These are phyloP conservation scores for Hypsopygia costalis DNA, from an alignment of 2,888 invertebrate genomes.

Conservation along the genomic window DNA sequence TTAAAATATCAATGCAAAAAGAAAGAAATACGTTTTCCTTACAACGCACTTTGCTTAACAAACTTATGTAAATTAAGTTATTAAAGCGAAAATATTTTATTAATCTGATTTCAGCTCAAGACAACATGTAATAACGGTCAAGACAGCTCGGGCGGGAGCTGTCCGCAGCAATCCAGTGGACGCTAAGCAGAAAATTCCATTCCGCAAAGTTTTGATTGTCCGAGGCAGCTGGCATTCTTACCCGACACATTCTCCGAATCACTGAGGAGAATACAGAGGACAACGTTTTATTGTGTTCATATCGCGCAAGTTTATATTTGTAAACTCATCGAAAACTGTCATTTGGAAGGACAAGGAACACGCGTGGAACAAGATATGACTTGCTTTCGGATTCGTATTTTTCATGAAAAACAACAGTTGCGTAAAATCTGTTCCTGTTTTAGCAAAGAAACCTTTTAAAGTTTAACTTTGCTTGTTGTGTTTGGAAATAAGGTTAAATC, in stretches of 20 bases:
- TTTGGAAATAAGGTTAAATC: too few species aligned
- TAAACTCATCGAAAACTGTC: constrained; percentile 56
- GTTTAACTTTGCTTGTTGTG: too few species aligned
- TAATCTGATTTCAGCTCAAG: not conserved
- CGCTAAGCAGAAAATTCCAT: constrained; percentile 76
- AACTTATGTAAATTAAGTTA: too few species aligned
- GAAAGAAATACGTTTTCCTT: too few species aligned
- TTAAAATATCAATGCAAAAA: too few species aligned
- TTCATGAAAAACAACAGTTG: not conserved
- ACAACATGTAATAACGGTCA: constrained; percentile 4
- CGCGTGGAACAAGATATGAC: not conserved
- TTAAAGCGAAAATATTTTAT: constrained; percentile 2
- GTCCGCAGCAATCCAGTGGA: constrained; percentile 49
- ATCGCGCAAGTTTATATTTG: constrained; percentile 52
- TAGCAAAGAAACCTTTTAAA: too few species aligned
- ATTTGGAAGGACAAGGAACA: constrained; percentile 31
- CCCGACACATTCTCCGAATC: constrained; percentile 64
- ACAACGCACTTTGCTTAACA: too few species aligned
- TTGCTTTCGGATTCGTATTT: not conserved
- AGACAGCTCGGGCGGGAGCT: constrained; percentile 1
- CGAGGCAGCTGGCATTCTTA: constrained; percentile 77
- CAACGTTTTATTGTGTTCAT: constrained; percentile 69
- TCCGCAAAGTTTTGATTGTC: constrained; percentile 79
- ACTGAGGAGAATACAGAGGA: constrained; percentile 37
- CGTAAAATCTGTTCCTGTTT: not conserved